phyloP scores from a whole-genome alignment of 92 coral and sea anemone genomes.

The Epizoanthus illoricatus region DNA sequence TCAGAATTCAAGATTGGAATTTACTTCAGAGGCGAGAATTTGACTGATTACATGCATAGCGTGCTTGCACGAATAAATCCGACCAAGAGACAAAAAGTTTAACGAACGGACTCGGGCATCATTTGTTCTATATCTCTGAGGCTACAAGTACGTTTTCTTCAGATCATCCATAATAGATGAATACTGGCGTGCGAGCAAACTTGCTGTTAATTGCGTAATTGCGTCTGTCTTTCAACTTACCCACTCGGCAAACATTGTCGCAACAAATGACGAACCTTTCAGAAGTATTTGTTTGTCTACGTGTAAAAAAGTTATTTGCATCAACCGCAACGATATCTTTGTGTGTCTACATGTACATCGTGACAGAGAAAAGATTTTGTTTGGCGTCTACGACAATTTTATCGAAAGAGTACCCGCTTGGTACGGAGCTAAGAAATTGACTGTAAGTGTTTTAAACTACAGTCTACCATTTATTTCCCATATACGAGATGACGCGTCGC shows the following conservation, averaged over 20 bases:
- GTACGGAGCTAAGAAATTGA: too few relatives aligned
- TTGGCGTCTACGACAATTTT: neutral
- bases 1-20: too few relatives aligned
- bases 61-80: too few relatives aligned
- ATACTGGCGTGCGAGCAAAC: slow-evolving; percentile 12
- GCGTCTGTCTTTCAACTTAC: slow-evolving; percentile 25
- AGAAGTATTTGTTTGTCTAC: neutral
- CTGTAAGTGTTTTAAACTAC: too few relatives aligned
- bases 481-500: too few relatives aligned
- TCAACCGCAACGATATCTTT: neutral
- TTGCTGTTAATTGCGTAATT: slow-evolving; percentile 8
- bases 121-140: too few relatives aligned
- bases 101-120: too few relatives aligned
- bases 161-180: neutral
- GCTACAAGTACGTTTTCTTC: neutral
- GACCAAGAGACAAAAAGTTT: too few relatives aligned
- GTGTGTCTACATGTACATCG: neutral
- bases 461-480: too few relatives aligned
- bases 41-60: too few relatives aligned
- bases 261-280: slow-evolving; percentile 20
- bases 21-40: too few relatives aligned
- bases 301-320: neutral
- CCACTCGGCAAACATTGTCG: slow-evolving; percentile 26
- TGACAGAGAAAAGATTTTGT: neutral
- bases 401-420: too few relatives aligned